A percentile compares a stretch with the other conserved stretches of the same genome.
Evolutionary conservation across 2,113 vertebrate species (phyloP).

Genomic region (Castor canadensis): DNA sequence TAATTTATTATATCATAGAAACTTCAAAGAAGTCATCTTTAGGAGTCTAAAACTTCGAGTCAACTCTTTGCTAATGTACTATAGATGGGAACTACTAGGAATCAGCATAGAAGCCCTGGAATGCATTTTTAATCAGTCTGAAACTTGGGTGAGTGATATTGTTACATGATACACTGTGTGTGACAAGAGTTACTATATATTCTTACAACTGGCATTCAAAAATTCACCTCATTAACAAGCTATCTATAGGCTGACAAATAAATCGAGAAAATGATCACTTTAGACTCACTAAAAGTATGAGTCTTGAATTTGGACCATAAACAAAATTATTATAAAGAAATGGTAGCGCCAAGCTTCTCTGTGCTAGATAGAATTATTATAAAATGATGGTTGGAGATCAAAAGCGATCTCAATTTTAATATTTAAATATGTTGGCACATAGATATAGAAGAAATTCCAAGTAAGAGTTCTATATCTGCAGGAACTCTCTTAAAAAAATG

Average conservation of each 20-base stretch:
- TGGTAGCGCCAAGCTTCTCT: constrained; percentile 11
- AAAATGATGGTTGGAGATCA: constrained; percentile 22
- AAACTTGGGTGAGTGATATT: background rate
- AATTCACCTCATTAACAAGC: constrained; percentile 17
- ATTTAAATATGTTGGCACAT: constrained; percentile 43
- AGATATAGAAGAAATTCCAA: constrained; percentile 50
- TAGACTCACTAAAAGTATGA: constrained; percentile 2
- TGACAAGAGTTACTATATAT: constrained; percentile 18
- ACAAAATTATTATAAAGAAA: constrained; percentile 52
- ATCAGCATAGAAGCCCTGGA: background rate
- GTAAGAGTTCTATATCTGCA: background rate
- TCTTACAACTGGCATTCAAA: background rate
- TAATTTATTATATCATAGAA: constrained; percentile 39
- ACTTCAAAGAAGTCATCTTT: constrained; percentile 39
- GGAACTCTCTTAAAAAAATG: constrained; percentile 56
- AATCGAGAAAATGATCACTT: constrained; percentile 31
- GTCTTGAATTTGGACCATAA: constrained; percentile 44
- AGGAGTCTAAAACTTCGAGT: background rate
- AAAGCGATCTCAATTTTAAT: constrained; percentile 32
- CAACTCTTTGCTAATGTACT: background rate
- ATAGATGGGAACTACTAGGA: background rate
- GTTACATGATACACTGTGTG: background rate
- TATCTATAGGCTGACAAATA: constrained; percentile 34
- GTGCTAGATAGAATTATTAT: constrained; percentile 41
- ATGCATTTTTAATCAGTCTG: constrained; percentile 27